phyloP scores from a whole-genome alignment of 2,797 vertebrate genomes.

The Iguana delicatissima region DNA sequence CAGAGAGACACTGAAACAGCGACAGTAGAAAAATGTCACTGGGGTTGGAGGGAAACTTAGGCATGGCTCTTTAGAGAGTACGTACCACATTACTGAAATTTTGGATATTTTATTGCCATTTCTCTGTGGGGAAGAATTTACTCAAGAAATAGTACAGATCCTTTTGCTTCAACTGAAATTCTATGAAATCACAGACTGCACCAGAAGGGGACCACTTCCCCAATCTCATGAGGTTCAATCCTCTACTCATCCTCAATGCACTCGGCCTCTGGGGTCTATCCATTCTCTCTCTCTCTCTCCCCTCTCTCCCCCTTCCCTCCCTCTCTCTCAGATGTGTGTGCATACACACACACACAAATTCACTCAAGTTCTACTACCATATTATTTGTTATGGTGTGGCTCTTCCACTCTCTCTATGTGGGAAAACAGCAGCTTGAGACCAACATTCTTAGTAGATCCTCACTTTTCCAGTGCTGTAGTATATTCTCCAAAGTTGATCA shows the following conservation, averaged over 20 bases:
- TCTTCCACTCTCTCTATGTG: neutral
- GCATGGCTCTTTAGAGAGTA: slow-evolving; percentile 46
- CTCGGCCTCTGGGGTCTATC: neutral
- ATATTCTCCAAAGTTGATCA: neutral
- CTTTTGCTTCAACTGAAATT: fast-evolving
- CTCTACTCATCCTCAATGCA: neutral
- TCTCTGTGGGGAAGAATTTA: slow-evolving; percentile 44
- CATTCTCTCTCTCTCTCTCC: neutral
- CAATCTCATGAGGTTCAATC: neutral
- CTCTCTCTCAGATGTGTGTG: too few species aligned
- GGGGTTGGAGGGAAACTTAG: too few species aligned
- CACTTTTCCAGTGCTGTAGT: neutral
- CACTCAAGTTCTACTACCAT: too few species aligned
- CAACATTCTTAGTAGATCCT: neutral
- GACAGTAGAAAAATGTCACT: slow-evolving; percentile 58
- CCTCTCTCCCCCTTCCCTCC: neutral
- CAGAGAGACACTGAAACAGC: slow-evolving; percentile 39
- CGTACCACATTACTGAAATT: slow-evolving; percentile 49
- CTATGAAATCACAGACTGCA: neutral
- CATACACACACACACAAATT: neutral
- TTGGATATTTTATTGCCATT: slow-evolving; percentile 50
- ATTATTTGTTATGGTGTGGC: neutral
- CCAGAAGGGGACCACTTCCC: neutral
- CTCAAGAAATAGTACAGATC: slow-evolving; percentile 36
- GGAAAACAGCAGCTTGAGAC: neutral